Evolutionary conservation across 2,888 invertebrate genomes (phyloP).

Genomic region (Apomyelois bistriatella): DNA sequence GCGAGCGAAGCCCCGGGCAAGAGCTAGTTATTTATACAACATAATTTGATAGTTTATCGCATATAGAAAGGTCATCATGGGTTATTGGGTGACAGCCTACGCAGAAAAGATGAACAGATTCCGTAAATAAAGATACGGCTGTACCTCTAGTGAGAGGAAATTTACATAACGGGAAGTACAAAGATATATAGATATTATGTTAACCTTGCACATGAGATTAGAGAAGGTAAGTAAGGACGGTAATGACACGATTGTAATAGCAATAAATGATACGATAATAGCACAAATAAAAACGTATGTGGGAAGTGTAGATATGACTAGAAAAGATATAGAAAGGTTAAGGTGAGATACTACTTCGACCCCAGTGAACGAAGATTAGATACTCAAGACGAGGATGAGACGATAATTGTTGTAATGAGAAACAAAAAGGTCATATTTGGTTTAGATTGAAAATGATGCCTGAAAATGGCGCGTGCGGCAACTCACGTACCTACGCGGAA

Average conservation of each 20-base stretch:
- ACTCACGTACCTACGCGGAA: constrained; percentile 1
- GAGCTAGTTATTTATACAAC: too few relatives aligned
- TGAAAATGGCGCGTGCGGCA: constrained; percentile 2
- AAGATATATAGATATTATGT: neutral
- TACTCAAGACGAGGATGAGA: neutral
- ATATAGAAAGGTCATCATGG: too few relatives aligned
- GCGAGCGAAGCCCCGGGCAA: too few relatives aligned
- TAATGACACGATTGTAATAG: neutral
- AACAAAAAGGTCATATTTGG: neutral
- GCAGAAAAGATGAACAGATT: too few relatives aligned
- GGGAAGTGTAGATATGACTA: neutral
- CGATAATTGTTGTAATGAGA: neutral
- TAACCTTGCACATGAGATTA: neutral
- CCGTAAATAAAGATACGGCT: too few relatives aligned
- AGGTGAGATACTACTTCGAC: neutral
- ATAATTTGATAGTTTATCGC: too few relatives aligned
- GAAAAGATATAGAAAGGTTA: neutral
- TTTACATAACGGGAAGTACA: neutral
- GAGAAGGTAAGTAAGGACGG: neutral
- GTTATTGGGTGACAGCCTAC: too few relatives aligned
- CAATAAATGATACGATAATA: neutral
- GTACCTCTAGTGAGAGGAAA: too few relatives aligned
- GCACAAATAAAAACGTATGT: neutral
- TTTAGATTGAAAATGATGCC: neutral
- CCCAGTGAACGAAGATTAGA: neutral